These are phyloP conservation scores for Danio tinwini DNA, from an alignment of 2,797 vertebrate genomes.

Conservation along the genomic window DNA sequence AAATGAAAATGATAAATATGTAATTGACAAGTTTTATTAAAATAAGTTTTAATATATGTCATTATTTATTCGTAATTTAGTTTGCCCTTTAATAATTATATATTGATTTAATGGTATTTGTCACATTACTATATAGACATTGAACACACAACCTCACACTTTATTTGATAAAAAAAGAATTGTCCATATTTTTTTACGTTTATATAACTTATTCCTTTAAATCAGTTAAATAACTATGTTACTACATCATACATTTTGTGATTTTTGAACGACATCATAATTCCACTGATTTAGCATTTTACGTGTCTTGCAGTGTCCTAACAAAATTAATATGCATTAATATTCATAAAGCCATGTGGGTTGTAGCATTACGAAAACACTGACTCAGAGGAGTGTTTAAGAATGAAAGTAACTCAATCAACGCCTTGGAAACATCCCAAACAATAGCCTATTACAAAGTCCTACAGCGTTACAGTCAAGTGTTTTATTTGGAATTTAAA, in stretches of 20 bases:
- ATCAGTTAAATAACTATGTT: background rate
- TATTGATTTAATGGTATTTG: no score
- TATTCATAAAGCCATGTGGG: conserved; percentile 11
- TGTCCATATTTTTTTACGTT: background rate
- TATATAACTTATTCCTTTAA: background rate
- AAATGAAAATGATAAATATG: no score
- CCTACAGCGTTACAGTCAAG: conserved; percentile 8
- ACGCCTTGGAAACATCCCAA: conserved; percentile 10
- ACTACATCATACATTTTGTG: background rate
- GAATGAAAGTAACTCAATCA: conserved; percentile 9
- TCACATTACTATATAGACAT: no score
- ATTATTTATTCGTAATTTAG: no score
- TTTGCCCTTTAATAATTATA: no score
- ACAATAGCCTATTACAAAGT: conserved; percentile 33
- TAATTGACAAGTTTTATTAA: no score
- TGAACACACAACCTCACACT: no score
- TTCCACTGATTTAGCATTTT: background rate
- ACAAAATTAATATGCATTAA: background rate
- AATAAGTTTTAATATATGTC: no score
- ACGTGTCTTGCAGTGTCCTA: background rate
- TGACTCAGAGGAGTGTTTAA: background rate
- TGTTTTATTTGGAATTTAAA: conserved; percentile 44
- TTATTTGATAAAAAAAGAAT: no score
- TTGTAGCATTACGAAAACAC: background rate
- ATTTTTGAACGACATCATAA: background rate